A percentile compares a stretch with the other conserved stretches of the same genome.
These are phyloP conservation scores for Hydropotes inermis DNA, from an alignment of 2,113 vertebrate genomes.

Conservation along the genomic window DNA sequence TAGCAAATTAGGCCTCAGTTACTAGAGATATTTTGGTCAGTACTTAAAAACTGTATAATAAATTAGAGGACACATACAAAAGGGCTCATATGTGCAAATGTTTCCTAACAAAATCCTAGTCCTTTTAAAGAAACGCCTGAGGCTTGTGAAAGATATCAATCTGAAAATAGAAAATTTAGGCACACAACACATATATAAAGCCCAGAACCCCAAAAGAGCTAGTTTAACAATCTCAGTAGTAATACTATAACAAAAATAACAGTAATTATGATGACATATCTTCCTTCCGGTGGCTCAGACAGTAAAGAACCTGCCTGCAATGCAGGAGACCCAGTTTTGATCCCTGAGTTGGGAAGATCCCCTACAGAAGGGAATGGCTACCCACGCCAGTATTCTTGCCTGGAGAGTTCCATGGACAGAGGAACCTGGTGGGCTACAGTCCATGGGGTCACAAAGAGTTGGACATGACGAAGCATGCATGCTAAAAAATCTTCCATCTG, in stretches of 20 bases:
- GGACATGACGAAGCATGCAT: too few relatives aligned
- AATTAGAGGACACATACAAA: background rate
- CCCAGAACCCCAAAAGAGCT: background rate
- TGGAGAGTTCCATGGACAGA: too few relatives aligned
- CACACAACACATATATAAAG: background rate
- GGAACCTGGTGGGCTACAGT: too few relatives aligned
- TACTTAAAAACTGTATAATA: constrained; percentile 18
- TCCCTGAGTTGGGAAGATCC: too few relatives aligned
- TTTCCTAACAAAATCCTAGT: background rate
- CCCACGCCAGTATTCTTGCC: too few relatives aligned
- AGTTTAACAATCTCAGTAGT: background rate
- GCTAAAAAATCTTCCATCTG: background rate
- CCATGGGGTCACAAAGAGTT: too few relatives aligned
- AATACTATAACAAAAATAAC: background rate
- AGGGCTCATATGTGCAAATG: background rate
- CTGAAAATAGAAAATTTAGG: background rate
- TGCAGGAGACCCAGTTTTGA: too few relatives aligned
- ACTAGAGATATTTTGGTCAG: background rate
- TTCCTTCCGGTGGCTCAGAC: background rate
- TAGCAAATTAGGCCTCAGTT: background rate
- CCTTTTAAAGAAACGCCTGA: background rate
- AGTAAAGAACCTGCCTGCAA: too few relatives aligned
- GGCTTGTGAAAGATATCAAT: background rate
- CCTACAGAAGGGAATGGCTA: too few relatives aligned
- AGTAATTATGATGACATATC: background rate